Conservation (phyloP, 2,888 invertebrate genomes). For the Osedax fenrisi region DNA sequence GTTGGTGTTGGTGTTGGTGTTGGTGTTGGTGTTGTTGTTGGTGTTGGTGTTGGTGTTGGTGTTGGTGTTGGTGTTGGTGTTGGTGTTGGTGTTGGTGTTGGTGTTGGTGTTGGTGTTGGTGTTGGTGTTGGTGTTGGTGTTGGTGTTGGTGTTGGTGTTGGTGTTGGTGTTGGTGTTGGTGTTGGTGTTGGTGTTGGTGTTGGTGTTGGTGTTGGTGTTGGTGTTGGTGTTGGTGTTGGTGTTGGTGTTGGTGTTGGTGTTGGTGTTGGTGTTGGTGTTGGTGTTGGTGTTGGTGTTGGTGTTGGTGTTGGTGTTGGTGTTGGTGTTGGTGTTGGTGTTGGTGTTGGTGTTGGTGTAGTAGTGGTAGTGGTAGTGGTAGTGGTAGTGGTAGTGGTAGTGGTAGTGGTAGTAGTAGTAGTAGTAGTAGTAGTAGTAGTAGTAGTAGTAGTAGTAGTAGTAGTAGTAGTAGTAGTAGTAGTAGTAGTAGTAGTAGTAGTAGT, state of each 20-base stretch:
- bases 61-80: neutral
- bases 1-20: neutral
- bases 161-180: neutral
- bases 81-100: neutral
- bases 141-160: neutral
- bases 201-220: neutral
- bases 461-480: conserved; percentile 7
- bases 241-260: neutral
- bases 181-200: neutral
- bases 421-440: conserved; percentile 27
- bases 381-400: neutral
- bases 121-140: neutral
- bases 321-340: neutral
- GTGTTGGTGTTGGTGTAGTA: neutral
- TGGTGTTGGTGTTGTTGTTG: neutral
- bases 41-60: neutral
- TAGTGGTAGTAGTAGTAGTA: conserved; percentile 22
- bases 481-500: conserved; percentile 17
- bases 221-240: neutral
- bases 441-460: conserved; percentile 16
- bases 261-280: neutral
- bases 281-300: neutral
- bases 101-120: neutral
- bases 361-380: neutral
- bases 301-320: neutral